These are phyloP conservation scores for Parotocinclus haroldoi DNA, from an alignment of 2,797 vertebrate species.

Conservation along the genomic window DNA sequence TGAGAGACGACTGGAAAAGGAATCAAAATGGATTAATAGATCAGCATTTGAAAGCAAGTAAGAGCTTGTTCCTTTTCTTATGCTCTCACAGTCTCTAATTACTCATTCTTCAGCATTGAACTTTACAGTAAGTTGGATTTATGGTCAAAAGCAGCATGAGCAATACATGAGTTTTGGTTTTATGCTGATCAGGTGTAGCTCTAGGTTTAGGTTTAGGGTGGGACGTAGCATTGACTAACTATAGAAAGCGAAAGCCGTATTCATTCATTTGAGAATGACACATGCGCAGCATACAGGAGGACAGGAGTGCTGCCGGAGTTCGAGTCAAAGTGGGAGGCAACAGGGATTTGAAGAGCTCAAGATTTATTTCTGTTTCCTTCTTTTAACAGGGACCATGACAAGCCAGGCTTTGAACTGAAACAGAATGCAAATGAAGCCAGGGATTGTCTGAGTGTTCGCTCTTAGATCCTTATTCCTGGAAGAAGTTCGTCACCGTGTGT, in stretches of 20 bases:
- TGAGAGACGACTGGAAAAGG: conserved; percentile 8
- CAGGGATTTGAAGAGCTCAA: not conserved
- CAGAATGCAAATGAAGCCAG: conserved; percentile 28
- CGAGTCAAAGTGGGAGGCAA: not conserved
- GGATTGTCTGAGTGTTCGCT: conserved; percentile 21
- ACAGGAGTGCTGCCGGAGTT: not conserved
- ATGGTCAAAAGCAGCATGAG: not conserved
- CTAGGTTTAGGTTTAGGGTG: conserved; percentile 12
- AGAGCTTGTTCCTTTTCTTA: conserved; percentile 30
- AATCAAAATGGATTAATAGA: conserved; percentile 43
- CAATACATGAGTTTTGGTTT: not conserved
- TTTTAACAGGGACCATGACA: conserved; percentile 31
- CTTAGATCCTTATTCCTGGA: conserved; percentile 10
- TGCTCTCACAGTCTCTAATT: conserved; percentile 10
- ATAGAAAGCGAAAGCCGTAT: conserved; percentile 12
- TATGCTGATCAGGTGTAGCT: not conserved
- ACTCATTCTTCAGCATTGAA: conserved; percentile 23
- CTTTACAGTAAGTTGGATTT: not conserved
- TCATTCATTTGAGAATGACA: conserved; percentile 6
- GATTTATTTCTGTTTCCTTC: conserved; percentile 23
- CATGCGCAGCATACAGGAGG: too few species aligned
- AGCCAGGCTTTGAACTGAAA: conserved; percentile 5
- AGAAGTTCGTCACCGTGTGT: not conserved
- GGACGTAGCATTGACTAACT: not conserved
- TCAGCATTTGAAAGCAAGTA: conserved; percentile 43